Percentiles rank a stretch among this genome's conserved stretches.
Conservation (phyloP, 2,113 vertebrate genomes). For the Hippocampus comes region DNA sequence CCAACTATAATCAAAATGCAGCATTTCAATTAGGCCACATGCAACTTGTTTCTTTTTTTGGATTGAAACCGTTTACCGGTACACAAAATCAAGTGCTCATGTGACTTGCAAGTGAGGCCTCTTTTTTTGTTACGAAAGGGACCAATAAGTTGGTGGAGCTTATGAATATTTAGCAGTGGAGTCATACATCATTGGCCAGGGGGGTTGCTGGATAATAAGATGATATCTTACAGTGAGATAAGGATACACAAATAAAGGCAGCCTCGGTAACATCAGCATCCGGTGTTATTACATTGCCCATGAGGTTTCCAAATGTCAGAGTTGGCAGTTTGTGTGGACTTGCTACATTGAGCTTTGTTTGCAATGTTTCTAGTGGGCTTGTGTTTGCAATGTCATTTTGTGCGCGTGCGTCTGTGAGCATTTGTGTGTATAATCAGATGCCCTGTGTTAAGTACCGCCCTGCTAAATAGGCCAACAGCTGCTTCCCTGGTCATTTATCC, state of each 20-base stretch:
- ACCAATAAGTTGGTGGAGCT: constrained; percentile 10
- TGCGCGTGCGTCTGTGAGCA: background rate
- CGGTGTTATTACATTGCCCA: background rate
- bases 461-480: constrained; percentile 66
- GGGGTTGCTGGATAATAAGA: constrained; percentile 31
- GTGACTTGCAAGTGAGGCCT: background rate
- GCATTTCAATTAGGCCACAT: background rate
- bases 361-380: background rate
- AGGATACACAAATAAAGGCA: background rate
- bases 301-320: constrained; percentile 10
- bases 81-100: background rate
- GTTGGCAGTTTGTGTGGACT: constrained; percentile 14
- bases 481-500: constrained; percentile 48
- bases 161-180: constrained; percentile 18
- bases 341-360: background rate
- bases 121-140: background rate
- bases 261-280: background rate
- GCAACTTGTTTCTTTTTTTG: background rate
- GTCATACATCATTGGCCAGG: constrained; percentile 29
- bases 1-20: background rate
- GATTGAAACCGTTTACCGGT: background rate
- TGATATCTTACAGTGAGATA: constrained; percentile 4
- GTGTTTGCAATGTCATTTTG: constrained; percentile 4
- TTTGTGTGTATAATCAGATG: constrained; percentile 17
- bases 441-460: constrained; percentile 42